Base-by-base conservation (phyloP, 2,113 vertebrate species). In the Cheilinus undulatus region DNA sequence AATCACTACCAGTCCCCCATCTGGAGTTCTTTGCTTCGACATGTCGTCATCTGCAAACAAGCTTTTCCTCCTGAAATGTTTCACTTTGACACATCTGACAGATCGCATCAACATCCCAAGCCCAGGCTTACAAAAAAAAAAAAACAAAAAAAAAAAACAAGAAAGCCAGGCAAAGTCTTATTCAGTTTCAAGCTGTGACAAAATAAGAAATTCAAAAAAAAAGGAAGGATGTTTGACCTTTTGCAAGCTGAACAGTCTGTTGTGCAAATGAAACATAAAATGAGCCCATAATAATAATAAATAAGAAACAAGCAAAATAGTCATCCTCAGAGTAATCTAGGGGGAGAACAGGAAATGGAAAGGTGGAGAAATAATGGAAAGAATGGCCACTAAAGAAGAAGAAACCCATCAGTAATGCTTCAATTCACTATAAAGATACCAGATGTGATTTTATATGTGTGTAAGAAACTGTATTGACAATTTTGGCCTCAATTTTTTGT, bases 231-330 rank as follows among this genome's bases (percentile, higher is more conserved):
- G 10, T 24, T 26, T 13, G 45, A 78, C 32, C 49, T 59, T 54
- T 65, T 24, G 26, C 26, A 42, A 49, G 36, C 5, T 22, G 26
- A 78, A 70, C 1, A 52, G 9, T 6, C 28, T 60, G 22, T 28
- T 48, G 24, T 2, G 20, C 26, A 75, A 72, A 24, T 52, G 59
- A 73, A 68, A 78, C 6, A 42, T 30, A 60, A 82, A 82, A 73
- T 17, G 48, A 67, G 15, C 17, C 15, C 14, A 30, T 22, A 49
- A 45, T 15, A 42, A 26, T n/a, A 48, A 43, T 14, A 40, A 40
- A 40, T 15, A 40, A 40, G 13, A 38, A 11, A 14, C 4, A 64
- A 82, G 77, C 5, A 36, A 19, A 77, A 42, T 1, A 73, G 42
- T 58, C 42, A 22, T 59, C 70, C 64, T 60, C 24, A 22, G 42